Percentiles rank a stretch among this genome's conserved stretches.
Evolutionary conservation across 1,140 invertebrate genomes (phyloP).

Genomic region (Zaprionus taronus): DNA sequence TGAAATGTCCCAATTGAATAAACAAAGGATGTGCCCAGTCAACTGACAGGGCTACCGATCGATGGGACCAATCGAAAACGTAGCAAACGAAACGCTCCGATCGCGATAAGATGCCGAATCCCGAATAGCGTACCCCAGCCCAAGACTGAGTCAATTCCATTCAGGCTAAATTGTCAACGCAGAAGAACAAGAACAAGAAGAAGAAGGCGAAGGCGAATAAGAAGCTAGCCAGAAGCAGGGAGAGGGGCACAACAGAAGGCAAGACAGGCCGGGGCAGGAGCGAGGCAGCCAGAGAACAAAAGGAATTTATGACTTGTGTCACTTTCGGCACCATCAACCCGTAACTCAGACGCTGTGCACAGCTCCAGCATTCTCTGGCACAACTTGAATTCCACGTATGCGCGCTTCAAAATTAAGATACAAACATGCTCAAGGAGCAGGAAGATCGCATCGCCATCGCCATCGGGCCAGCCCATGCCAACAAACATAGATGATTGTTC

Average conservation of each 20-base stretch:
- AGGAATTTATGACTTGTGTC: constrained; percentile 84
- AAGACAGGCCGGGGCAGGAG: neutral
- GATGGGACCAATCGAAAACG: constrained; percentile 60
- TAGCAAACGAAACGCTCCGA: constrained; percentile 48
- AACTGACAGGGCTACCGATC: constrained; percentile 74
- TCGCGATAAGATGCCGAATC: constrained; percentile 47
- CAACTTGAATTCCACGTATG: constrained; percentile 75
- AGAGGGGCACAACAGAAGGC: too few relatives aligned
- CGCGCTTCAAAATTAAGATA: constrained; percentile 80
- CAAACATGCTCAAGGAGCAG: constrained; percentile 77
- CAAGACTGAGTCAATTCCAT: constrained; percentile 66
- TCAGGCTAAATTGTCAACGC: constrained; percentile 64
- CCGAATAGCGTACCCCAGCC: constrained; percentile 14
- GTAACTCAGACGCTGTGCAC: constrained; percentile 75
- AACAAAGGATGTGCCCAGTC: constrained; percentile 59
- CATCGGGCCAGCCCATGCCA: constrained; percentile 7
- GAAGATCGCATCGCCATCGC: constrained; percentile 62
- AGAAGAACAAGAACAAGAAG: neutral
- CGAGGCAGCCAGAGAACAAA: constrained; percentile 52
- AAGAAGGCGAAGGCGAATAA: neutral
- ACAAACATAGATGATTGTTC: constrained; percentile 37
- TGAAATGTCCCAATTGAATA: constrained; percentile 49
- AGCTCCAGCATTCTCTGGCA: constrained; percentile 33
- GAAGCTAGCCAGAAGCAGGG: neutral
- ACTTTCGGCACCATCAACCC: constrained; percentile 81